These are phyloP conservation scores for Dicrurus megarhynchus DNA, from an alignment of 2,113 vertebrate species.

Conservation along the genomic window DNA sequence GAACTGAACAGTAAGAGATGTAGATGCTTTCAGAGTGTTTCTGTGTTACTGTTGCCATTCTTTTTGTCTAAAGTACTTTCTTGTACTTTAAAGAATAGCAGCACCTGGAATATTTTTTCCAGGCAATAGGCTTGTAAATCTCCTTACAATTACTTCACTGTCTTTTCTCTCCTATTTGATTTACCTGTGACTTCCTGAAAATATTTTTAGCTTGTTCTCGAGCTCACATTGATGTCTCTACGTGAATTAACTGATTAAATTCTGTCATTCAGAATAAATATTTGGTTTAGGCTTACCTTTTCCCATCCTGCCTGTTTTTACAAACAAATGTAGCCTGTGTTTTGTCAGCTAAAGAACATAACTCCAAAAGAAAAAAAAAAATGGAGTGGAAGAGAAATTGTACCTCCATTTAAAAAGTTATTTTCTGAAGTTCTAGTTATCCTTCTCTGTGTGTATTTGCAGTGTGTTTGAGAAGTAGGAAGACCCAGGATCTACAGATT, in stretches of 20 bases:
- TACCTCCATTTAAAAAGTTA: neutral
- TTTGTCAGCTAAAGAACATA: neutral
- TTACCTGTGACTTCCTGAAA: neutral
- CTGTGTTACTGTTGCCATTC: neutral
- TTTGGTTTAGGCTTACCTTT: neutral
- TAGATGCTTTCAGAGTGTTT: neutral
- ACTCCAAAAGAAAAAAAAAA: neutral
- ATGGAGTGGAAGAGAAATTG: neutral
- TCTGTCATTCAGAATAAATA: neutral
- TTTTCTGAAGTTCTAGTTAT: neutral
- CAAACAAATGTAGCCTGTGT: neutral
- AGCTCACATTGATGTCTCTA: neutral
- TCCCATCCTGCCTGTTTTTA: neutral
- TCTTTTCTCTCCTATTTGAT: neutral
- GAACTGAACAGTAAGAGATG: neutral
- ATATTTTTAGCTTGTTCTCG: neutral
- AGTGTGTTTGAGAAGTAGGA: neutral
- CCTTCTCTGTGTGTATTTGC: neutral
- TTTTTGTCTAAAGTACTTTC: neutral
- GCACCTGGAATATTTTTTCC: neutral
- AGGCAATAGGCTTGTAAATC: neutral
- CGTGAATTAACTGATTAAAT: conserved; percentile 3
- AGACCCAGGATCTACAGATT: neutral
- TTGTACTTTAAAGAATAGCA: neutral
- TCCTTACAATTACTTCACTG: neutral